Percentiles rank a stretch among this genome's conserved stretches.
Conservation (phyloP, 2,797 vertebrate genomes). For the Nasua narica region DNA sequence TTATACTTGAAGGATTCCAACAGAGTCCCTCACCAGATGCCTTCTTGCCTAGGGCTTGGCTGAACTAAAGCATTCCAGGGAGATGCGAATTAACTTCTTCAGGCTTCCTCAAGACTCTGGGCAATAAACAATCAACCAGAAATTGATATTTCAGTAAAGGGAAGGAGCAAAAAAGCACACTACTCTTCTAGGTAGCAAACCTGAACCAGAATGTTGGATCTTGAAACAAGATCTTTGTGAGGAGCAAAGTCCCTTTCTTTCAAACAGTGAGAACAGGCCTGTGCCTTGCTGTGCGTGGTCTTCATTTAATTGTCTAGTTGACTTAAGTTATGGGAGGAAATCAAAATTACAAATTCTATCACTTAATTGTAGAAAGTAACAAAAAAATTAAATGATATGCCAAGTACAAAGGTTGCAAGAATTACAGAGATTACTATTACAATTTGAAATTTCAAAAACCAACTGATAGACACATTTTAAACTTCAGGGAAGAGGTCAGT, state of each 20-base stretch:
- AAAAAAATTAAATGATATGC: neutral
- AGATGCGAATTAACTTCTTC: neutral
- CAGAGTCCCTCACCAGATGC: conserved; percentile 19
- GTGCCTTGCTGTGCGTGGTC: neutral
- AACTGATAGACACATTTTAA: neutral
- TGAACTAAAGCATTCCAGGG: neutral
- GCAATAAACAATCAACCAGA: conserved; percentile 34
- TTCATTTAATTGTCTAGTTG: conserved; percentile 24
- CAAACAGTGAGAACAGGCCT: neutral
- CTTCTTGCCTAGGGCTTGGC: conserved; percentile 45
- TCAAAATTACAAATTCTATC: neutral
- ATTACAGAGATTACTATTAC: neutral
- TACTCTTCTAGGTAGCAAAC: neutral
- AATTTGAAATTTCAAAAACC: neutral
- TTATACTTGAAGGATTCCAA: neutral
- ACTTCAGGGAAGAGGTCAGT: neutral
- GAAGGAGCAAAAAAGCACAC: neutral
- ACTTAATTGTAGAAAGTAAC: conserved; percentile 11
- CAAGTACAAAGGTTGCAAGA: neutral
- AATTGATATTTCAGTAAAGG: neutral
- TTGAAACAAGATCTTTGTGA: neutral
- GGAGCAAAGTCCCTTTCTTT: neutral
- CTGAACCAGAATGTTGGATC: neutral
- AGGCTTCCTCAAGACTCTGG: conserved; percentile 4
- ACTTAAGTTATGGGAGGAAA: conserved; percentile 14